phyloP scores from a whole-genome alignment of 2,888 invertebrate species.

The Volucella inflata region DNA sequence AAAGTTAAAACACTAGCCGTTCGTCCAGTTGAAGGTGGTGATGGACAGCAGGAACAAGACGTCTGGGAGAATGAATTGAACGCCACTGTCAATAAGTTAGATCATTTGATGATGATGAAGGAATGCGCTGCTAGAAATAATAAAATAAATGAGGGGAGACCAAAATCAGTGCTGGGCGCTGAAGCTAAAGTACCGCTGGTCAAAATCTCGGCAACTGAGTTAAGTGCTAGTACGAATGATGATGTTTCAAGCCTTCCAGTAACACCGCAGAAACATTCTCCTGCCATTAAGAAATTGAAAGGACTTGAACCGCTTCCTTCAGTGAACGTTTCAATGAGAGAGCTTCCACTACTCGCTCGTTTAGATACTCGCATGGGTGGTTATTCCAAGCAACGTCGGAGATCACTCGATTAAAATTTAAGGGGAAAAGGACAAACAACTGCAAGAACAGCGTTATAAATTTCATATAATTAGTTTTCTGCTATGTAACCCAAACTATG shows the following conservation, averaged over 20 bases:
- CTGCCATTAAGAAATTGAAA: slow-evolving; percentile 81
- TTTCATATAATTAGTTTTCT: slow-evolving; percentile 31
- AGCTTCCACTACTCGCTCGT: slow-evolving; percentile 82
- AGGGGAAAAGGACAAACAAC: background rate
- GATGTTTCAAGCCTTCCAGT: slow-evolving; percentile 80
- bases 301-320: slow-evolving; percentile 82
- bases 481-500: slow-evolving; percentile 26
- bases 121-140: slow-evolving; percentile 82
- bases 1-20: slow-evolving; percentile 89
- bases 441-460: slow-evolving; percentile 6
- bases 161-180: slow-evolving; percentile 69
- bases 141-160: slow-evolving; percentile 43
- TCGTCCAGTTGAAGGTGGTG: slow-evolving; percentile 90
- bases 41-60: slow-evolving; percentile 86
- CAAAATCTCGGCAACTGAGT: slow-evolving; percentile 68
- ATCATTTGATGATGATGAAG: slow-evolving; percentile 88
- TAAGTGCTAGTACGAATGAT: slow-evolving; percentile 32
- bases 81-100: slow-evolving; percentile 90
- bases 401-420: slow-evolving; percentile 75
- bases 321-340: slow-evolving; percentile 83
- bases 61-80: slow-evolving; percentile 91
- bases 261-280: slow-evolving; percentile 81
- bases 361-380: slow-evolving; percentile 78
- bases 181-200: slow-evolving; percentile 76
- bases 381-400: slow-evolving; percentile 75